phyloP scores from a whole-genome alignment of 2,888 invertebrate species.

The Electrophaes corylata region DNA sequence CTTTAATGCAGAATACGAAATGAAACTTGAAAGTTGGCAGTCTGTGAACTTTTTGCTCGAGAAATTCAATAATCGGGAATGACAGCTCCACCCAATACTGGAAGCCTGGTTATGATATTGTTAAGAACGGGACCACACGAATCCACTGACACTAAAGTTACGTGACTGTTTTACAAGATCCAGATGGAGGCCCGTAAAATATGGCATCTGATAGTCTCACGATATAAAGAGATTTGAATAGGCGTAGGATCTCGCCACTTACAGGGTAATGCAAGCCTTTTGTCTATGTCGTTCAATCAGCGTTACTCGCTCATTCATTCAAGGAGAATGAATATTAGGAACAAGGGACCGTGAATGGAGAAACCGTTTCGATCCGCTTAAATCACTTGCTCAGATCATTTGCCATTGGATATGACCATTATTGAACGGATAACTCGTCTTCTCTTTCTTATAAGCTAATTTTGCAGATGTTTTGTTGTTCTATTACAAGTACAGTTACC shows the following conservation, averaged over 20 bases:
- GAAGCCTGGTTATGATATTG: slow-evolving; percentile 66
- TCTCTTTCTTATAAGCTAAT: slow-evolving; percentile 6
- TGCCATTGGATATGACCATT: slow-evolving; percentile 35
- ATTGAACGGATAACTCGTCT: slow-evolving; percentile 26
- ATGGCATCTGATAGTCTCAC: slow-evolving; percentile 59
- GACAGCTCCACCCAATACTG: slow-evolving; percentile 44
- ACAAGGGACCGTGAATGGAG: slow-evolving; percentile 47
- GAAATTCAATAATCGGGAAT: slow-evolving; percentile 62
- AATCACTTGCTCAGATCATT: slow-evolving; percentile 39
- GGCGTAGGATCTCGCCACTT: slow-evolving; percentile 62
- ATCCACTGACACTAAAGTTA: slow-evolving; percentile 67
- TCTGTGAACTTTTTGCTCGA: slow-evolving; percentile 56
- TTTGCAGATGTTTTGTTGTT: background rate
- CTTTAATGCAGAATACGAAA: slow-evolving; percentile 25
- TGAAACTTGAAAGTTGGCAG: slow-evolving; percentile 51
- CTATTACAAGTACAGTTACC: too few relatives aligned
- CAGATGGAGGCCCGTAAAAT: slow-evolving; percentile 55
- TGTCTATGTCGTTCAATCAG: slow-evolving; percentile 65
- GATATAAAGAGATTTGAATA: slow-evolving; percentile 64
- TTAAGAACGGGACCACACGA: slow-evolving; percentile 55
- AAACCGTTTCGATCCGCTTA: slow-evolving; percentile 44
- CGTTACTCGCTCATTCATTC: slow-evolving; percentile 55
- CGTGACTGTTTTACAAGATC: slow-evolving; percentile 70
- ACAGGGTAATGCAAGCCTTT: slow-evolving; percentile 63
- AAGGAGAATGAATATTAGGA: slow-evolving; percentile 51